A percentile compares a stretch with the other conserved stretches of the same genome.
Conservation (phyloP, 2,888 invertebrate species). For the Gisinianus flammeolus region DNA sequence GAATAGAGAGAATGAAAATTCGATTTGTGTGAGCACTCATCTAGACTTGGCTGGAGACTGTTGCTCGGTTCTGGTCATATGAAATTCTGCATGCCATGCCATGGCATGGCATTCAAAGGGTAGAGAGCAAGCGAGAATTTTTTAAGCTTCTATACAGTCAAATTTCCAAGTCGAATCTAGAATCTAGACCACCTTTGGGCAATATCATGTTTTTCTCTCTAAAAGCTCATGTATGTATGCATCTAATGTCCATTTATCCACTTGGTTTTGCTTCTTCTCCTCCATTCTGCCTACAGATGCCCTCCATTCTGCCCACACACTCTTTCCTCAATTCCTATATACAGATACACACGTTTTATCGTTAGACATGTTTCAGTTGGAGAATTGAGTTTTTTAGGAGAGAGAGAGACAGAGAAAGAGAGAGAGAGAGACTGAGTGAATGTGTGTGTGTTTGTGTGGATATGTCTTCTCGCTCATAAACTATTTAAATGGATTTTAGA, state of each 20-base stretch:
- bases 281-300: no score
- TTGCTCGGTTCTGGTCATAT: not conserved
- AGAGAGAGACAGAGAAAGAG: no score
- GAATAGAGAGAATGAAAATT: slow-evolving; percentile 14
- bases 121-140: not conserved
- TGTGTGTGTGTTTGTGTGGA: not conserved
- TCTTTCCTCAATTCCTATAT: no score
- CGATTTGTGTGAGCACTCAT: slow-evolving; percentile 15
- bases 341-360: no score
- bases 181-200: slow-evolving; percentile 33
- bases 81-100: not conserved
- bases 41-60: not conserved
- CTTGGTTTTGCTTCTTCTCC: not conserved
- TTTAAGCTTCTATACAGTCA: not conserved
- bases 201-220: not conserved
- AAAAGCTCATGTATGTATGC: slow-evolving; percentile 5
- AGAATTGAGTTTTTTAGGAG: no score
- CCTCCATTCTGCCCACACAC: no score
- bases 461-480: not conserved
- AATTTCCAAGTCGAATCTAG: not conserved
- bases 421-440: not conserved
- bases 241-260: not conserved
- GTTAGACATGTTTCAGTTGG: no score
- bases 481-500: slow-evolving; percentile 22
- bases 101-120: slow-evolving; percentile 2